These are phyloP conservation scores for Netelia fuscicornis DNA, from an alignment of 2,888 invertebrate genomes.

Conservation along the genomic window DNA sequence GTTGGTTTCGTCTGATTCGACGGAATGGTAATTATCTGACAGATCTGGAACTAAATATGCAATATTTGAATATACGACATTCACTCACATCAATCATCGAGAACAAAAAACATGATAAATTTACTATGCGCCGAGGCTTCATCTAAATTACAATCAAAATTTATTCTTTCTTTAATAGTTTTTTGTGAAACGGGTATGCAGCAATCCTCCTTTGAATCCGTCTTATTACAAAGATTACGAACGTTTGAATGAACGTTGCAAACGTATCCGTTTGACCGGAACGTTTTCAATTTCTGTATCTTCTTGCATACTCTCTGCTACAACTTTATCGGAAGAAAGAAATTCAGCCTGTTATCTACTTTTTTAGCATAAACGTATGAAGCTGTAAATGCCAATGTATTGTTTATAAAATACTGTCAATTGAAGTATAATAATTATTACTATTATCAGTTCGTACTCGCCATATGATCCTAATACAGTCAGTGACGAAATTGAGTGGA, in stretches of 20 bases:
- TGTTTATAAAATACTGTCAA: too few relatives aligned
- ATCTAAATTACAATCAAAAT: neutral
- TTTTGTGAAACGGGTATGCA: neutral
- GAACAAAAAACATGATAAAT: neutral
- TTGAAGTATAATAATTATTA: too few relatives aligned
- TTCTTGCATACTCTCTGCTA: conserved; percentile 17
- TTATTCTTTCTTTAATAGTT: neutral
- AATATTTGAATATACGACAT: neutral
- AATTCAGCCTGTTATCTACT: too few relatives aligned
- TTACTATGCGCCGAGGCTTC: conserved; percentile 2
- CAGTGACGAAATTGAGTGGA: too few relatives aligned
- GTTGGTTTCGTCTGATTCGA: neutral
- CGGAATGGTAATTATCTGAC: conserved; percentile 4
- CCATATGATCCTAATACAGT: conserved; percentile 9
- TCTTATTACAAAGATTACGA: conserved; percentile 1
- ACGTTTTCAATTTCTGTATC: conserved; percentile 16
- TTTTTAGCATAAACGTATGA: too few relatives aligned
- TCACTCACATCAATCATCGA: conserved; percentile 4
- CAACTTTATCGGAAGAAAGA: neutral
- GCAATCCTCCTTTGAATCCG: neutral
- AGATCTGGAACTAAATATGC: conserved; percentile 16
- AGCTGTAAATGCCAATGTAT: too few relatives aligned
- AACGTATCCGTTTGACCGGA: conserved; percentile 8
- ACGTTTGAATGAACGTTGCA: neutral
- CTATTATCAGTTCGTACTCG: too few relatives aligned